Percentiles rank a stretch among this genome's conserved stretches.
Conservation (phyloP, 2,113 vertebrate species). For the Plestiodon gilberti region DNA sequence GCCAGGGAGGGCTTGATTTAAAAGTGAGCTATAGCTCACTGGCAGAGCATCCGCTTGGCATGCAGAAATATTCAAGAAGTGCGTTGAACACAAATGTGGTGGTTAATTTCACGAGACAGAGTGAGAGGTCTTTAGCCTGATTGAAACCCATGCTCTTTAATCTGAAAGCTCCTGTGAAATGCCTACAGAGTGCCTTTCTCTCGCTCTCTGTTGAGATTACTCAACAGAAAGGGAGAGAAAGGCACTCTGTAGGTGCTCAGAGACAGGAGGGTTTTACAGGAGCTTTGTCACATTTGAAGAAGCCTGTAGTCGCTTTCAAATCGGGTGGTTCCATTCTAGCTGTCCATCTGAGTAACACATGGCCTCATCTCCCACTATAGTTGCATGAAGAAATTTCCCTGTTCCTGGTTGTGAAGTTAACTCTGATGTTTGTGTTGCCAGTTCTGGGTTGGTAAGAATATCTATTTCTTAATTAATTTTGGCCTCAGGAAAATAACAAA, state of each 20-base stretch:
- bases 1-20: too few relatives aligned
- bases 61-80: neutral
- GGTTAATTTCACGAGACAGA: neutral
- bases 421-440: neutral
- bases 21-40: too few relatives aligned
- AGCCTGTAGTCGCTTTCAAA: too few relatives aligned
- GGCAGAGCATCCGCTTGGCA: too few relatives aligned
- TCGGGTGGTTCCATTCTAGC: neutral
- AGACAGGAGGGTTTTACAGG: too few relatives aligned
- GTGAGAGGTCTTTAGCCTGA: neutral
- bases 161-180: too few relatives aligned
- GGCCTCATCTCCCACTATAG: neutral
- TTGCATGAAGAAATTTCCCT: neutral
- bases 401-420: neutral
- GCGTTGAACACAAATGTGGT: neutral
- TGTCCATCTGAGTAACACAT: neutral
- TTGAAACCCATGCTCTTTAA: neutral
- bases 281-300: neutral
- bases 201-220: neutral
- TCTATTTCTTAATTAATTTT: conserved; percentile 8
- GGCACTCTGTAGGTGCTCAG: too few relatives aligned
- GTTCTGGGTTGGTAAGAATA: neutral
- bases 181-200: too few relatives aligned
- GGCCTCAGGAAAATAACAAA: neutral
- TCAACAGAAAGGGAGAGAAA: neutral